Evolutionary conservation across 2,797 vertebrate species (phyloP).

Genomic region (Simalia tracyae): DNA sequence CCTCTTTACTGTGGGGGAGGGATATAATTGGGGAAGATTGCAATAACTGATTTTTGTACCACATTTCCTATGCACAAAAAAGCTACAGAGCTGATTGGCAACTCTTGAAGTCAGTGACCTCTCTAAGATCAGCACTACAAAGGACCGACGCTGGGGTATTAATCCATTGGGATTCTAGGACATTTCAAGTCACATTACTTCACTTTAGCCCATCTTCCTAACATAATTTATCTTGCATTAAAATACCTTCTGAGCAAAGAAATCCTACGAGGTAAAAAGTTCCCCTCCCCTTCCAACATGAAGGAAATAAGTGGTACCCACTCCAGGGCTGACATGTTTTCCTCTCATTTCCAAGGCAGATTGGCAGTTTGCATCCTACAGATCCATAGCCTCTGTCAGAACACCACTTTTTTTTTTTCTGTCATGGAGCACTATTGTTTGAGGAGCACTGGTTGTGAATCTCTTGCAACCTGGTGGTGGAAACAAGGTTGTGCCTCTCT

Average conservation of each 20-base stretch:
- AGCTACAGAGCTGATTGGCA: neutral
- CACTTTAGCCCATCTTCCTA: neutral
- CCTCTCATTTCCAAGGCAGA: neutral
- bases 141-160: too few species aligned
- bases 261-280: neutral
- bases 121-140: neutral
- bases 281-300: neutral
- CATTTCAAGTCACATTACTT: neutral
- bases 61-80: neutral
- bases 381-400: neutral
- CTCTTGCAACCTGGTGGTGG: neutral
- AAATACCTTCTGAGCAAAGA: neutral
- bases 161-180: neutral
- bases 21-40: neutral
- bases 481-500: neutral
- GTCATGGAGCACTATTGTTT: neutral
- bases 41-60: neutral
- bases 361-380: neutral
- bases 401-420: neutral
- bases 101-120: neutral
- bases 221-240: neutral
- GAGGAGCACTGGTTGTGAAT: neutral
- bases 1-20: slow-evolving; percentile 33
- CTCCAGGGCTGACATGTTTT: neutral
- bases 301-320: neutral